Conservation (phyloP, 2,797 vertebrate genomes). For the Pelobates cultripes region DNA sequence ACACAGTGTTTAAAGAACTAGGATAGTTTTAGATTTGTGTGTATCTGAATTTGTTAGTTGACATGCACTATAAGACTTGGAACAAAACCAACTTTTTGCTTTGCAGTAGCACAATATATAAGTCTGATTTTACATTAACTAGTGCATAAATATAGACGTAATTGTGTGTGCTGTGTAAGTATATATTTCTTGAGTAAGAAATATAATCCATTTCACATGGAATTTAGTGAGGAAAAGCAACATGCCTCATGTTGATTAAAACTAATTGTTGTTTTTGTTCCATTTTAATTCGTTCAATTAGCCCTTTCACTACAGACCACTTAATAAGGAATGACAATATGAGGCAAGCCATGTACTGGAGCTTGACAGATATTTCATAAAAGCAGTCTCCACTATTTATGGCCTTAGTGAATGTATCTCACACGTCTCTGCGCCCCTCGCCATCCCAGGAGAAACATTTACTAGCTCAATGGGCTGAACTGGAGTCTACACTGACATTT, state of each 20-base stretch:
- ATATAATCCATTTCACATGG: neutral
- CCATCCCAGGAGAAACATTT: constrained; percentile 64
- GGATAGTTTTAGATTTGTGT: no score
- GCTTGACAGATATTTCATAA: constrained; percentile 71
- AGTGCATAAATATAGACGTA: no score
- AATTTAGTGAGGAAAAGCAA: neutral
- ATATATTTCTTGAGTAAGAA: neutral
- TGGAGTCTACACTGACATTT: constrained; percentile 66
- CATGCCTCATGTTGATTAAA: neutral
- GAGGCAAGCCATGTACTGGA: constrained; percentile 65
- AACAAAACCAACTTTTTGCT: no score
- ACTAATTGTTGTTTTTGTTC: constrained; percentile 37
- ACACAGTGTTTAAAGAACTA: no score
- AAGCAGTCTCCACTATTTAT: constrained; percentile 57
- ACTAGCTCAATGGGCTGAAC: constrained; percentile 54
- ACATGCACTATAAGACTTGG: no score
- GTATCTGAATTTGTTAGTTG: no score
- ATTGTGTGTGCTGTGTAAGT: neutral
- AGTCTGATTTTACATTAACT: no score
- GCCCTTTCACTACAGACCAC: constrained; percentile 61
- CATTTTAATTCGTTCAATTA: constrained; percentile 64
- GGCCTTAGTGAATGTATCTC: constrained; percentile 66
- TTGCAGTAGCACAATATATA: no score
- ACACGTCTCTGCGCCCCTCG: constrained; percentile 54
- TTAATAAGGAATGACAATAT: constrained; percentile 61